A percentile compares a stretch with the other conserved stretches of the same genome.
phyloP scores from a whole-genome alignment of 2,888 invertebrate genomes.

The Brenthis daphne region DNA sequence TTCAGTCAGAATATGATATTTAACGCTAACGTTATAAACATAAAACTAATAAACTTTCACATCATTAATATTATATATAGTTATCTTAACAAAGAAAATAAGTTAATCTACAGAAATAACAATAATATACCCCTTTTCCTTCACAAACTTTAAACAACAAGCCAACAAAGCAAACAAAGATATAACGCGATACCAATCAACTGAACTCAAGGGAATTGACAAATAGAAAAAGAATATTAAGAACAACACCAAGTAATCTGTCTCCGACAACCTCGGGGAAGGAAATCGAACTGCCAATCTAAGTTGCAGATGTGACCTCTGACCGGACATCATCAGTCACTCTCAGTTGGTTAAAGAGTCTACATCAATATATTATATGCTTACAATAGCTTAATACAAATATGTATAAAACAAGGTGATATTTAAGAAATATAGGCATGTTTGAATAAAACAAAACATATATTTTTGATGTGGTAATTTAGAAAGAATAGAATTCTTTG shows the following conservation, averaged over 20 bases:
- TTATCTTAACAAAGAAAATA: too few relatives aligned
- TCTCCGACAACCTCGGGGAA: conserved; percentile 45
- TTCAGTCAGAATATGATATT: too few relatives aligned
- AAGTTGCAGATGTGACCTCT: conserved; percentile 77
- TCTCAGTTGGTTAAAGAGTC: conserved; percentile 20
- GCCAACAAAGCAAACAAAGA: conserved; percentile 23
- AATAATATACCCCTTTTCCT: too few relatives aligned
- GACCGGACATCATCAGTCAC: conserved; percentile 53
- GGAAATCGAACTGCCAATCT: conserved; percentile 56
- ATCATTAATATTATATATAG: too few relatives aligned
- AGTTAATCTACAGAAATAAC: too few relatives aligned
- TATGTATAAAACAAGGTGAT: too few relatives aligned
- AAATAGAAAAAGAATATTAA: conserved; percentile 40
- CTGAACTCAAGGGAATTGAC: conserved; percentile 22
- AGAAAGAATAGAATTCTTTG: too few relatives aligned
- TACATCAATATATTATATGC: conserved; percentile 1
- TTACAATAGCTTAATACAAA: too few relatives aligned
- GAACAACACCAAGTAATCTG: conserved; percentile 58
- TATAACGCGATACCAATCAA: conserved; percentile 35
- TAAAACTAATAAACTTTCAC: neutral
- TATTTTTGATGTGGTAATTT: too few relatives aligned
- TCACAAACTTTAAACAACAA: neutral
- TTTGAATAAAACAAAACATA: too few relatives aligned
- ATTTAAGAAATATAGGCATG: too few relatives aligned
- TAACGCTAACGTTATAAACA: too few relatives aligned